Conservation (phyloP, 2,797 vertebrate genomes). For the Lagorchestes hirsutus region DNA sequence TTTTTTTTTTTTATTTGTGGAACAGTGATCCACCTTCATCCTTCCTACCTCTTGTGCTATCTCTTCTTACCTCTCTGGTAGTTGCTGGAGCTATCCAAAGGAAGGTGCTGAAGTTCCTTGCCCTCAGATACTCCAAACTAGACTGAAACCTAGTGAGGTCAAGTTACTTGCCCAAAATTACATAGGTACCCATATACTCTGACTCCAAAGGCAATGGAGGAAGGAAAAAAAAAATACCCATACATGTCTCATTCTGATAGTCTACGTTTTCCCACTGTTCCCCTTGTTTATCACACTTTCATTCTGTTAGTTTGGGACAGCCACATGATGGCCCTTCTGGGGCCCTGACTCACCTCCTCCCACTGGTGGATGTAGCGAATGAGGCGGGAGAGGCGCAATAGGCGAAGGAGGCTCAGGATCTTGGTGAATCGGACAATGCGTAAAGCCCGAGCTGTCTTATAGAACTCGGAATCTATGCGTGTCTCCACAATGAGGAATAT, state of each 20-base stretch:
- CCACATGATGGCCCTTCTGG: not conserved
- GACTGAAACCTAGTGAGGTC: not conserved
- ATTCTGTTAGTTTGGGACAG: not conserved
- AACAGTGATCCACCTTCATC: not conserved
- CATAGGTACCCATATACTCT: not conserved
- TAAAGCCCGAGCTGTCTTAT: conserved; percentile 97
- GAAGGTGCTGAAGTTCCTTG: not conserved
- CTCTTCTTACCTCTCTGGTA: not conserved
- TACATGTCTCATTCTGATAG: not conserved
- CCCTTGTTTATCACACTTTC: not conserved
- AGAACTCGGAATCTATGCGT: conserved; percentile 98
- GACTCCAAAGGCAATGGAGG: not conserved
- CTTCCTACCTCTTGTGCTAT: not conserved
- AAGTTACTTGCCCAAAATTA: not conserved
- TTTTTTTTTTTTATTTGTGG: not conserved
- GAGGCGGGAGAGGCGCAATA: conserved; percentile 95
- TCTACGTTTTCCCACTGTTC: not conserved
- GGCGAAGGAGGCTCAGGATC: conserved; percentile 97
- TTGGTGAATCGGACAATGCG: conserved; percentile 99
- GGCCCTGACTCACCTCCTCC: conserved; percentile 93
- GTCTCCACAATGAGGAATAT: conserved; percentile 99
- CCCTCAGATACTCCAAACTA: not conserved
- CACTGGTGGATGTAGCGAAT: conserved; percentile 99
- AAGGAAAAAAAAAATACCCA: not conserved
- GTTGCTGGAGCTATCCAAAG: not conserved